phyloP scores from a whole-genome alignment of 1,140 invertebrate genomes.

The Drosophila sp. region DNA sequence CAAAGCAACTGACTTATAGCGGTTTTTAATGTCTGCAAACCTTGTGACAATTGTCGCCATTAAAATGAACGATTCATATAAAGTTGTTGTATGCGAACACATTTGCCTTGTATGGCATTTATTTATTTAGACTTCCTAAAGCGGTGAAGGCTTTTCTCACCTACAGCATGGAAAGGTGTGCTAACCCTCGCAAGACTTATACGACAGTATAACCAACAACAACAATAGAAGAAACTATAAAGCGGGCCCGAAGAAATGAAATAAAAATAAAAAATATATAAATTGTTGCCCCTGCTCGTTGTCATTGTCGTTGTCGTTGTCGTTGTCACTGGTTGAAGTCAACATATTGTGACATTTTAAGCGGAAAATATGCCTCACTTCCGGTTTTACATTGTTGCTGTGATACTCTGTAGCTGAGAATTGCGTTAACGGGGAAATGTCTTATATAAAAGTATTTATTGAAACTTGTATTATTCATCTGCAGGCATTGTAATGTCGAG shows the following conservation, averaged over 20 bases:
- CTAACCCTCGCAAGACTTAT: slow-evolving; percentile 61
- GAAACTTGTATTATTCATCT: too few species aligned
- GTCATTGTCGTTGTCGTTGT: background rate
- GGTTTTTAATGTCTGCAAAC: background rate
- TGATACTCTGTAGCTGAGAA: slow-evolving; percentile 1
- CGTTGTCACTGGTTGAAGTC: slow-evolving; percentile 42
- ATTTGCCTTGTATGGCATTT: slow-evolving; percentile 8
- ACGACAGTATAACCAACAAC: slow-evolving; percentile 31
- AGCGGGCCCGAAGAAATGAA: slow-evolving; percentile 50
- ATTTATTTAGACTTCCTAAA: slow-evolving; percentile 19
- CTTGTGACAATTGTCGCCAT: slow-evolving; percentile 6
- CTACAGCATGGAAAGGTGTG: slow-evolving; percentile 50
- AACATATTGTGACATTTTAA: slow-evolving; percentile 76
- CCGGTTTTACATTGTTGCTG: slow-evolving; percentile 36
- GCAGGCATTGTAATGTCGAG: too few species aligned
- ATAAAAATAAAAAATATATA: slow-evolving; percentile 62
- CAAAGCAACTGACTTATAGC: background rate
- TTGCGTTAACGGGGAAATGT: too few species aligned
- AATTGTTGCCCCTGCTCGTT: slow-evolving; percentile 42
- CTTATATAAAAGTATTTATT: too few species aligned
- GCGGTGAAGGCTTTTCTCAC: slow-evolving; percentile 13
- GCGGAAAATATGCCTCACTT: slow-evolving; percentile 78
- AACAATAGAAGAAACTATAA: slow-evolving; percentile 54
- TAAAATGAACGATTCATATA: slow-evolving; percentile 2
- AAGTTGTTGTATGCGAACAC: background rate